Evolutionary conservation across 2,797 vertebrate genomes (phyloP).

Genomic region (Bucorvus abyssinicus): DNA sequence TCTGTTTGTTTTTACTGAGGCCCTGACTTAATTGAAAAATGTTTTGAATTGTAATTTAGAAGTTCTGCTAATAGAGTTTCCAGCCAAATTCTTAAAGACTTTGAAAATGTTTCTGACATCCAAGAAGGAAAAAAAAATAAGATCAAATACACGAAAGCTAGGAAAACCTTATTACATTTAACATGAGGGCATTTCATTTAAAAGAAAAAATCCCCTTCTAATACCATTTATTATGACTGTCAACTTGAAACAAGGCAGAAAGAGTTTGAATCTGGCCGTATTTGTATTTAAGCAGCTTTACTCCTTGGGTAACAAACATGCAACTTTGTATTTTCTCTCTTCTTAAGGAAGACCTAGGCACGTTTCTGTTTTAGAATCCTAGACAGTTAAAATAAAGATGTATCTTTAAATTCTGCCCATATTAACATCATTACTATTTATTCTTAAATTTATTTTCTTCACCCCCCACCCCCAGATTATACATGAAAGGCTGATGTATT

Average conservation of each 20-base stretch:
- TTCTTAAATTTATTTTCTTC: not conserved
- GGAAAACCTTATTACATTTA: not conserved
- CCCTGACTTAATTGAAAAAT: not conserved
- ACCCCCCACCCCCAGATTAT: not conserved
- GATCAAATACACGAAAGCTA: not conserved
- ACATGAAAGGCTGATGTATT: not conserved
- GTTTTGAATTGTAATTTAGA: not conserved
- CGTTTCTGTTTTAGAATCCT: not conserved
- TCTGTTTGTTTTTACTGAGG: not conserved
- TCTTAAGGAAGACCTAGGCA: not conserved
- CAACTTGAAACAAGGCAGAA: not conserved
- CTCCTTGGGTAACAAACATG: not conserved
- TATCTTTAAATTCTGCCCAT: not conserved
- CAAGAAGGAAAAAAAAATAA: not conserved
- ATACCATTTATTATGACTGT: rapidly evolving
- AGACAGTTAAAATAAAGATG: not conserved
- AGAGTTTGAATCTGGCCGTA: not conserved
- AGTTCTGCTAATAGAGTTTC: not conserved
- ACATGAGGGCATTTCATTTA: not conserved
- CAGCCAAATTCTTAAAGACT: not conserved
- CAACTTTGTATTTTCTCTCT: not conserved
- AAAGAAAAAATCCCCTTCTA: not conserved
- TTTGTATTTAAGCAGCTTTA: not conserved
- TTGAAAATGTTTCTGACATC: not conserved
- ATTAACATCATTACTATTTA: not conserved